Evolutionary conservation across 2,797 vertebrate genomes (phyloP).

Genomic region (Lithobates pipiens): DNA sequence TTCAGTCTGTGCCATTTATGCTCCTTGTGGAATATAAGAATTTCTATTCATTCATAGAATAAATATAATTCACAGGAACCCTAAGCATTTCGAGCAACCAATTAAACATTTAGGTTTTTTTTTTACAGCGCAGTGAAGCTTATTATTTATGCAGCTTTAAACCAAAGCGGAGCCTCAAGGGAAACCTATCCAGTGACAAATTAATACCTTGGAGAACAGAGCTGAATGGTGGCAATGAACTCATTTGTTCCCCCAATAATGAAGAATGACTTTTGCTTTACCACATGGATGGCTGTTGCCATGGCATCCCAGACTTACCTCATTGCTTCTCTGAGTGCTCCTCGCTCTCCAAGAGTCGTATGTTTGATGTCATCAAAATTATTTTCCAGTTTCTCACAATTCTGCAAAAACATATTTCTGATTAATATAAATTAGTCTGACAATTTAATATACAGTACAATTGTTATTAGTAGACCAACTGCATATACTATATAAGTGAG

Average conservation of each 20-base stretch:
- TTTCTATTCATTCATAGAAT: constrained; percentile 76
- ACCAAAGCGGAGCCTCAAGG: constrained; percentile 83
- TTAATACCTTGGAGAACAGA: constrained; percentile 88
- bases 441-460: not conserved
- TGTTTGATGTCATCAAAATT: constrained; percentile 96
- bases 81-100: constrained; percentile 83
- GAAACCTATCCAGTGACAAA: constrained; percentile 85
- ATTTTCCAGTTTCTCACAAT: constrained; percentile 86
- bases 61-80: constrained; percentile 82
- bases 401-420: constrained; percentile 69
- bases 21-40: constrained; percentile 65
- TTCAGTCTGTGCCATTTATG: constrained; percentile 69
- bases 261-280: constrained; percentile 89
- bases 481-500: not conserved
- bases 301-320: constrained; percentile 90
- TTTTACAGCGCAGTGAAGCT: constrained; percentile 83
- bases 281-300: constrained; percentile 90
- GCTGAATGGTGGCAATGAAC: constrained; percentile 89
- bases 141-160: constrained; percentile 85
- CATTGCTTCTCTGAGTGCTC: constrained; percentile 89
- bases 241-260: constrained; percentile 92
- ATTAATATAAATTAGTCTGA: not conserved
- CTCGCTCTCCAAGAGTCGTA: constrained; percentile 88
- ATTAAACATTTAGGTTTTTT: constrained; percentile 83
- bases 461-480: not conserved